Conservation (phyloP, 2,797 vertebrate genomes). For the Lophotriccus pileatus region DNA sequence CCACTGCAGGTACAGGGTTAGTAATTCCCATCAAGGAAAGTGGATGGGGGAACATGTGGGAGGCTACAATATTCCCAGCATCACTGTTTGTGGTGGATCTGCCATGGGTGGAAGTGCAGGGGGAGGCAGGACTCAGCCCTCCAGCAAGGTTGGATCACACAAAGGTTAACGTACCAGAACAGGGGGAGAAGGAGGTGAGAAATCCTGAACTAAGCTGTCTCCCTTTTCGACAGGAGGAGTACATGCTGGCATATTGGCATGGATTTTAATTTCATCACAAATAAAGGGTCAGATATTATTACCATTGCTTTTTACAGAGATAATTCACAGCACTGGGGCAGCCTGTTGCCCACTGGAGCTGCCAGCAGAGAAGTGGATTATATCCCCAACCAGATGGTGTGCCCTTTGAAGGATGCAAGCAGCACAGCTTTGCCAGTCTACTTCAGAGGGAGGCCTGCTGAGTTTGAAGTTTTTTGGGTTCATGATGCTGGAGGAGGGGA, state of each 20-base stretch:
- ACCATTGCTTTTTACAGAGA: background rate
- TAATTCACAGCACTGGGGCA: background rate
- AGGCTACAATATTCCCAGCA: background rate
- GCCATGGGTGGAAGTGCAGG: background rate
- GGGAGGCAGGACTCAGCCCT: background rate
- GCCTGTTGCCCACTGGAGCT: background rate
- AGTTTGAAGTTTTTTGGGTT: background rate
- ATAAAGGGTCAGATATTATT: background rate
- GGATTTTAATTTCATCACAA: background rate
- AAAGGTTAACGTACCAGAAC: background rate
- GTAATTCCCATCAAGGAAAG: background rate
- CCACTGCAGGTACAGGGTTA: background rate
- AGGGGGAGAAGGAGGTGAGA: background rate
- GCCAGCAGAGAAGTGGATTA: background rate
- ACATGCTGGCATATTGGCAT: background rate
- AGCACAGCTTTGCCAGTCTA: background rate
- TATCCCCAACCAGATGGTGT: background rate
- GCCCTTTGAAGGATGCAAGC: background rate
- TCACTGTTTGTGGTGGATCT: background rate
- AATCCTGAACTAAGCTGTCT: fast-evolving
- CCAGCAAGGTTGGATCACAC: background rate
- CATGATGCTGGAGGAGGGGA: background rate
- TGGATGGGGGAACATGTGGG: background rate
- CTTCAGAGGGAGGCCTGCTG: background rate
- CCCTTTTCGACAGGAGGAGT: background rate